Conservation (phyloP, 2,888 invertebrate species). For the Margaritifera margaritifera region DNA sequence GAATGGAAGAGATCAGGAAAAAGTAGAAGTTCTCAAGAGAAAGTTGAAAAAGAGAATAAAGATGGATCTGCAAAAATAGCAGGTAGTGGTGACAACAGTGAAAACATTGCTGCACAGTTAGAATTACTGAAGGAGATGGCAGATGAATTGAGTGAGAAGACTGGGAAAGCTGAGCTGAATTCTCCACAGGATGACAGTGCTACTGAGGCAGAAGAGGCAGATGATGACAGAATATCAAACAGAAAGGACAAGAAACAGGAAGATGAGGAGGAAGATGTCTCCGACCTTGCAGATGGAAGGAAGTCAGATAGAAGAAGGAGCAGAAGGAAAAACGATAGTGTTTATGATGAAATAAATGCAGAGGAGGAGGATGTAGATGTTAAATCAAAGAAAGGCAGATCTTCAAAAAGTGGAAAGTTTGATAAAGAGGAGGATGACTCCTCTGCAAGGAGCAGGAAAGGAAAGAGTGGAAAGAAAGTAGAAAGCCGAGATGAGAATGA, state of each 20-base stretch:
- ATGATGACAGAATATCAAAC: background rate
- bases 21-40: constrained; percentile 1
- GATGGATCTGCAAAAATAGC: constrained; percentile 7
- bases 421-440: constrained; percentile 1
- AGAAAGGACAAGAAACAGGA: background rate
- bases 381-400: constrained; percentile 5
- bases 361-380: constrained; percentile 5
- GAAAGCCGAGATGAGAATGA: constrained; percentile 2
- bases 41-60: constrained; percentile 6
- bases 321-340: constrained; percentile 11
- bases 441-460: constrained; percentile 5
- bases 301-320: constrained; percentile 13
- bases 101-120: constrained; percentile 37
- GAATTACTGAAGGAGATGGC: constrained; percentile 40
- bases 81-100: constrained; percentile 7
- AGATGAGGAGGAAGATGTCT: constrained; percentile 12
- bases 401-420: constrained; percentile 5
- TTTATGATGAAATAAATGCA: constrained; percentile 5
- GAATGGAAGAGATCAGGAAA: constrained; percentile 5
- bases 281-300: constrained; percentile 9
- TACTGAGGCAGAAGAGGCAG: constrained; percentile 10
- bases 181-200: background rate
- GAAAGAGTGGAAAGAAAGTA: constrained; percentile 3
- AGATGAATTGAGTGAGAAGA: constrained; percentile 31
- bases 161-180: background rate